These are phyloP conservation scores for Pterocles burchelli DNA, from an alignment of 2,113 vertebrate genomes.

Conservation along the genomic window DNA sequence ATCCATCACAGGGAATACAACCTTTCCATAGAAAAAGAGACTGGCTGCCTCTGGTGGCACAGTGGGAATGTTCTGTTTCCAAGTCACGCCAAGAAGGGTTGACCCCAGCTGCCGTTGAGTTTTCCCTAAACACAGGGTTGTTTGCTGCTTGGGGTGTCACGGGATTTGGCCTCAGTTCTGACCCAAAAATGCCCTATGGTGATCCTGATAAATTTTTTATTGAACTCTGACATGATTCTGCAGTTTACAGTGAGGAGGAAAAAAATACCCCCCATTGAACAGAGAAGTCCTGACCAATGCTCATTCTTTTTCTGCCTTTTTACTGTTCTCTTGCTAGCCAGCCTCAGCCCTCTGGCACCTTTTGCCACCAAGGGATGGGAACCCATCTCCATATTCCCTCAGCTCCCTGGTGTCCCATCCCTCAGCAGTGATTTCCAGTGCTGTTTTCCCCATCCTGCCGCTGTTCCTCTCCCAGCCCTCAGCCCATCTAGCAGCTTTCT, in stretches of 20 bases:
- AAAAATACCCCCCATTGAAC: fast-evolving
- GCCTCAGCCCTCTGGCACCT: background rate
- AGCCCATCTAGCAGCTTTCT: background rate
- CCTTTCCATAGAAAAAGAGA: background rate
- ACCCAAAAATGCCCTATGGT: background rate
- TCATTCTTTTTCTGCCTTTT: background rate
- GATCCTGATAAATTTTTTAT: background rate
- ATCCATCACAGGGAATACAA: background rate
- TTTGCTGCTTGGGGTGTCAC: background rate
- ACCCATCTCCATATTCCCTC: background rate
- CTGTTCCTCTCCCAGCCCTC: background rate
- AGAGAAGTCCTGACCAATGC: background rate
- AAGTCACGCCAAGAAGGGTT: background rate
- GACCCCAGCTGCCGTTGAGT: background rate
- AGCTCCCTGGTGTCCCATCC: background rate
- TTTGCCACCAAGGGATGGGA: background rate
- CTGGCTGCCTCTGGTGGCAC: background rate
- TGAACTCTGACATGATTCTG: background rate
- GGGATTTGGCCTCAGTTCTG: background rate
- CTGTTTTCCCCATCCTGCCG: background rate
- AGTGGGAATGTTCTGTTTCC: background rate
- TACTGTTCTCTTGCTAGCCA: background rate
- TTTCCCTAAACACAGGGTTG: background rate
- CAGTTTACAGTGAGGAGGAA: background rate
- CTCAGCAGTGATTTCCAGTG: background rate